Evolutionary conservation across 2,888 invertebrate genomes (phyloP), one percentile per base, ranked within the genome.

Genomic region (Amiota communis): DNA sequence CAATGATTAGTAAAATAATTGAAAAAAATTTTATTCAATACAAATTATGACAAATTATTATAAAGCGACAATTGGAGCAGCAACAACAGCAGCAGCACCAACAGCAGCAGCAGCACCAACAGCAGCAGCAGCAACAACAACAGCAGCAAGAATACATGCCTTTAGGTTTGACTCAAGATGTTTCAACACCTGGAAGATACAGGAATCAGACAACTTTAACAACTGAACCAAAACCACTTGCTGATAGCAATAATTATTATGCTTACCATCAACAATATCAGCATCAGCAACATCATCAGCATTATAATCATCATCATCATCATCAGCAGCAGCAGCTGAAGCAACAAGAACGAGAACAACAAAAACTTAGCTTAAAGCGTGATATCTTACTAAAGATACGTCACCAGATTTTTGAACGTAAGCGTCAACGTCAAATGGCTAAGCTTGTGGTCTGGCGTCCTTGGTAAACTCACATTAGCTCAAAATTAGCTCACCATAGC

Each of bases 351-450:
- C 65, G 11, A 2, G 72, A 36, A 48, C 74, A 1, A 51, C 46
- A 11, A 71, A 77, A 63, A 1, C 79, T 83, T 46, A 83, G 79
- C 12, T 82, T 79, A 3, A 85, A 85, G 76, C 82, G 81, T 77
- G 85, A 85, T 80, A 89, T 88, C 61, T 75, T 88, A 48, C 77
- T 87, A 2, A 88, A 88, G 77, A 88, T 88, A 72, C 86, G 88
- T n/a, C 84, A 83, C 70, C 88, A 88, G 78, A 88, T 88, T 46
- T 87, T 88, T 15, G 88, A 88, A 77, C 83, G 88, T 0, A 88
- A 88, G 69, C 85, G 88, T 1, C 85, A 87, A 61, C 80, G 88
- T 61, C 87, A 88, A 77, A 80, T 86, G 48, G 85, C 84, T 63
- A 80, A 79, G 1, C 56, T 82, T 72, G 85, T 80, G 10, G 88